Percentiles rank a stretch among this genome's conserved stretches.
Conservation (phyloP, 2,797 vertebrate species). For the Micromesistius poutassou region DNA sequence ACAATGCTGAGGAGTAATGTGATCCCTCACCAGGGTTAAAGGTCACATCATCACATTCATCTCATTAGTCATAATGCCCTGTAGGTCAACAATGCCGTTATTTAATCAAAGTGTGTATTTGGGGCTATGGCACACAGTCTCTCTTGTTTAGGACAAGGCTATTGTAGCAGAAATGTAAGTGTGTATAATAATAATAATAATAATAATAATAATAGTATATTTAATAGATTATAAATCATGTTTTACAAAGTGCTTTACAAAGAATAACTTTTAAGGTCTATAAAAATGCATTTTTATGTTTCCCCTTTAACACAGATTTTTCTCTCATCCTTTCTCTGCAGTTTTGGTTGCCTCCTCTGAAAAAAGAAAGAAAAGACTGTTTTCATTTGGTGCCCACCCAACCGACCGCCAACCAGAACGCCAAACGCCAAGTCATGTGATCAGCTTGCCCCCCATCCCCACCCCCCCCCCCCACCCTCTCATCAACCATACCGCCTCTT, state of each 20-base stretch:
- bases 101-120: no score
- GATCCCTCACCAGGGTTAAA: neutral
- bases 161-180: neutral
- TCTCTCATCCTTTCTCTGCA: constrained; percentile 27
- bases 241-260: neutral
- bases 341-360: constrained; percentile 44
- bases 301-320: constrained; percentile 8
- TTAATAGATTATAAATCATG: neutral
- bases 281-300: neutral
- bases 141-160: no score
- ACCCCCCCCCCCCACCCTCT: constrained; percentile 16
- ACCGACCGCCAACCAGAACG: constrained; percentile 1
- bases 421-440: neutral
- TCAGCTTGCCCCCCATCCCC: constrained; percentile 1
- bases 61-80: neutral
- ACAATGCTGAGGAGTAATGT: neutral
- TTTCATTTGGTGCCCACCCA: constrained; percentile 35
- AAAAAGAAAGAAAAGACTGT: constrained; percentile 17
- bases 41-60: neutral
- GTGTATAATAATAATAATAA: no score
- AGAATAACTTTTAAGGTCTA: neutral
- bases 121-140: no score
- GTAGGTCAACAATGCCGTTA: neutral
- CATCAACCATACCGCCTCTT: constrained; percentile 8
- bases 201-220: neutral